phyloP scores from a whole-genome alignment of 2,888 invertebrate species.

The Drosophila neoperkinsi region DNA sequence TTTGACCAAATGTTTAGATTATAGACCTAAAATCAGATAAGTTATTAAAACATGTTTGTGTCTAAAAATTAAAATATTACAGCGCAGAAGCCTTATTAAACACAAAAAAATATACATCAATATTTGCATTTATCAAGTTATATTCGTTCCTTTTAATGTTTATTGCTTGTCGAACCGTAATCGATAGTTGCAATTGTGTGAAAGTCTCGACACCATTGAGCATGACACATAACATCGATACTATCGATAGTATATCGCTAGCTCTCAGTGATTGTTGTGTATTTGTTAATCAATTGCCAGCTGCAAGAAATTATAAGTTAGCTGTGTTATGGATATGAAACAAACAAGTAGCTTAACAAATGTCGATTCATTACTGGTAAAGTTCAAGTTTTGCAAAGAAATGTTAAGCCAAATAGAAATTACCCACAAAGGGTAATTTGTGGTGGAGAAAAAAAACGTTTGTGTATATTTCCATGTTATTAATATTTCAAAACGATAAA shows the following conservation, averaged over 20 bases:
- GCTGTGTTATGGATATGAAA: neutral
- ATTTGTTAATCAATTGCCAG: neutral
- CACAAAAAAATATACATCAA: neutral
- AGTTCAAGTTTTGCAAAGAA: neutral
- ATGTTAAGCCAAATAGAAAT: neutral
- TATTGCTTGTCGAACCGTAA: neutral
- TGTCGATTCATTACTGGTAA: neutral
- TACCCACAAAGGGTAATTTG: neutral
- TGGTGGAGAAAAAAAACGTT: neutral
- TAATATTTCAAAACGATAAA: neutral
- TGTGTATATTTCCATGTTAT: neutral
- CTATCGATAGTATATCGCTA: neutral
- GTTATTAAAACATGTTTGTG: slow-evolving; percentile 22
- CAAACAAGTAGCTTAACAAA: neutral
- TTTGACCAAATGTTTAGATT: slow-evolving; percentile 16
- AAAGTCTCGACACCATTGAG: neutral
- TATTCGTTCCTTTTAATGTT: neutral
- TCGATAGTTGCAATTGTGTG: neutral
- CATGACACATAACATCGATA: neutral
- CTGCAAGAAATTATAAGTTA: neutral
- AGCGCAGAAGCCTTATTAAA: neutral
- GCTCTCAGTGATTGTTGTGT: neutral
- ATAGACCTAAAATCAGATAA: slow-evolving; percentile 18
- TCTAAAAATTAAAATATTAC: slow-evolving; percentile 5
- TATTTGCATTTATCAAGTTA: neutral